Base-by-base conservation (phyloP, 2,888 invertebrate species). In the Panzeria rudis region DNA sequence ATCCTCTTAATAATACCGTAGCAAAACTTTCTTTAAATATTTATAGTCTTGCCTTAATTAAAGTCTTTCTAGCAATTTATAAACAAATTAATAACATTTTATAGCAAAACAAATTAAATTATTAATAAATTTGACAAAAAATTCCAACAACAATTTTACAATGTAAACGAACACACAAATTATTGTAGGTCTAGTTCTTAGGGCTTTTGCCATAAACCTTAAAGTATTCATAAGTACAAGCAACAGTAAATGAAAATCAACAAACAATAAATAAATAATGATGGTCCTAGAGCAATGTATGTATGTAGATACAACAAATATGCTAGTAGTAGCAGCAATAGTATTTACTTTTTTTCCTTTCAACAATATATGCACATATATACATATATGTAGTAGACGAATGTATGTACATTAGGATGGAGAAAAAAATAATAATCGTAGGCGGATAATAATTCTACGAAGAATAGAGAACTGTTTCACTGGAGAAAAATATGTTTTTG, bases 201-300 rank as follows among this genome's bases (percentile, higher is more conserved):
- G 35, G 35, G 44, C 64, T 15, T 15, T n/a, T 59, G 11, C 15
- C 13, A 13, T 23, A 59, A 68, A 25, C 47, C 35, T 15, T 59
- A 38, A 59, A 68, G 20, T 54, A 25, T 5, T 62, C 25, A 7
- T 20, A 17, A 64, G 52, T 20, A 56, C 44, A 66, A 56, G n/a
- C 38, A 52, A 52, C 17, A 62, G 29, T 20, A 69, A 69, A 54
- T 84, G 66, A 73, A 68, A 71, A 84, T 80, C 61, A 71, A 84
- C 75, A 76, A 76, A 32, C 66, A 59, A 72, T 75, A 64, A 83
- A 66, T 78, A 83, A 79, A 72, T 81, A 38, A 81, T 84, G 81
- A 81, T 68, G 56, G 78, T 81, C 29, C 54, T 47, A 23, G 6
- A 64, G 72, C 62, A 32, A 56, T 23, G 13, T 13, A 2, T 11